These are phyloP conservation scores for Ciconia maguari DNA, from an alignment of 2,113 vertebrate species.

Conservation along the genomic window DNA sequence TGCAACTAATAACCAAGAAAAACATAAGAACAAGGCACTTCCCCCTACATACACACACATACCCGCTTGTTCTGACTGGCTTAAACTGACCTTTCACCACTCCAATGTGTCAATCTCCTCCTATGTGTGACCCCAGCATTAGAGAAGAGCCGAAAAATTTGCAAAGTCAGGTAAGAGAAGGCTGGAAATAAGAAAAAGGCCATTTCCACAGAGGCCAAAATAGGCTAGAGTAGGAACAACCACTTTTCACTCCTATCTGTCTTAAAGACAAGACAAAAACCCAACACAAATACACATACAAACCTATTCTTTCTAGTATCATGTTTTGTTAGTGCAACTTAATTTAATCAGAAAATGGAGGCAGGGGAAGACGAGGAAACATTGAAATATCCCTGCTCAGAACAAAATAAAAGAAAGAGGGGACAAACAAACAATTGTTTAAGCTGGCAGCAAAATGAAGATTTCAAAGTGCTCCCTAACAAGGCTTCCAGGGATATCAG, in stretches of 20 bases:
- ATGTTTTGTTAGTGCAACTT: neutral
- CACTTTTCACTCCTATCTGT: neutral
- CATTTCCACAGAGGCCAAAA: neutral
- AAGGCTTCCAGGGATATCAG: neutral
- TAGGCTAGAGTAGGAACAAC: neutral
- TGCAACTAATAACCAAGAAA: neutral
- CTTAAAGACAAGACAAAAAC: neutral
- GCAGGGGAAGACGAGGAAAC: neutral
- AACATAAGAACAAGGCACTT: neutral
- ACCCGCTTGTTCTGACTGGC: too few species aligned
- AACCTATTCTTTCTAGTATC: neutral
- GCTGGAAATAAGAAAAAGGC: neutral
- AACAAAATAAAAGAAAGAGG: neutral
- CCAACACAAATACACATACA: neutral
- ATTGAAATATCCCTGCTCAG: neutral
- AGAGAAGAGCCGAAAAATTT: neutral
- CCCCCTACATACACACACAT: too few species aligned
- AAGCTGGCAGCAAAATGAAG: neutral
- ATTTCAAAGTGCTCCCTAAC: neutral
- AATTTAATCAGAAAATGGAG: neutral
- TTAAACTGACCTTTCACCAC: neutral
- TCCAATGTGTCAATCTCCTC: neutral
- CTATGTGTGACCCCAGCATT: neutral
- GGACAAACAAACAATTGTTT: neutral
- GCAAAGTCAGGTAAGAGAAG: neutral